Conservation (phyloP, 1,140 invertebrate species). For the Tetramorium alpestre region DNA sequence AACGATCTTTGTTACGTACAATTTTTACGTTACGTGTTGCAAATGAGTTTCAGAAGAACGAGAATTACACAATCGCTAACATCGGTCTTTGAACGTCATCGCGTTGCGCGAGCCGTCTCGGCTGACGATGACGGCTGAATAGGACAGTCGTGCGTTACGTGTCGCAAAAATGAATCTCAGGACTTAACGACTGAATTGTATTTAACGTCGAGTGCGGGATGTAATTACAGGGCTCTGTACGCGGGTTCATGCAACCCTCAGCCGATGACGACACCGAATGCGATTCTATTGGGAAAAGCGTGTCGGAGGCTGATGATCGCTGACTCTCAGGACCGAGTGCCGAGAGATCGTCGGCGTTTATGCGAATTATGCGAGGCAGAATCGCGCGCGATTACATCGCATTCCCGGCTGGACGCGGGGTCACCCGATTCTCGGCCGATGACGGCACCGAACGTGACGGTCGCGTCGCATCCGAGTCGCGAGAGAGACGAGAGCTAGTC, state of each 20-base stretch:
- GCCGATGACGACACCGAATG: background rate
- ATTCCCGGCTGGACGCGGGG: background rate
- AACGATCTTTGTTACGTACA: background rate
- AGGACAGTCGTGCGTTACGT: background rate
- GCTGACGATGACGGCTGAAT: background rate
- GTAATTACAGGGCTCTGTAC: background rate
- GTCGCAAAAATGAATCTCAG: background rate
- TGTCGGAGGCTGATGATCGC: background rate
- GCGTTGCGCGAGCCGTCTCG: background rate
- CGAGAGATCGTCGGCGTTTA: background rate
- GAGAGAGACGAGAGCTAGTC: no score
- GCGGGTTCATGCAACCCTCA: background rate
- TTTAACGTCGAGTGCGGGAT: background rate
- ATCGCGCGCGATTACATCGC: background rate
- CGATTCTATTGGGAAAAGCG: background rate
- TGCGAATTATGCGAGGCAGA: background rate
- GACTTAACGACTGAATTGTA: background rate
- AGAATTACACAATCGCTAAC: background rate
- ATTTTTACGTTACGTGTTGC: background rate
- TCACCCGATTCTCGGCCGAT: background rate
- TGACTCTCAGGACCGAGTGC: background rate
- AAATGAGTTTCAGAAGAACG: background rate
- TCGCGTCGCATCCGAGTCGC: background rate
- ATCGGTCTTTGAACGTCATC: background rate
- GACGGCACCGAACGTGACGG: background rate